Base-by-base conservation (phyloP, 2,113 vertebrate genomes). In the Tautogolabrus adspersus region DNA sequence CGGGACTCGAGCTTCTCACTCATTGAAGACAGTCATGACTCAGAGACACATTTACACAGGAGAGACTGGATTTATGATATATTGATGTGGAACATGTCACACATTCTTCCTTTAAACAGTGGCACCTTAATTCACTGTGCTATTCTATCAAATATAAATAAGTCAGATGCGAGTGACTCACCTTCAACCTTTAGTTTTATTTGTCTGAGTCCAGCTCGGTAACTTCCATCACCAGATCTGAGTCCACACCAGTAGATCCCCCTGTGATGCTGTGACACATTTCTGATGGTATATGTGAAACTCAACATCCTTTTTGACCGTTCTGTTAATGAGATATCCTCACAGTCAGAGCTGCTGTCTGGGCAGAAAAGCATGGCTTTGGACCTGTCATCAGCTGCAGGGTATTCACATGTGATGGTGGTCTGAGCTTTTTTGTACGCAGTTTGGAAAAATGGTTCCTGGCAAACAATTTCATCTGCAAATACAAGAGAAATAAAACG, bases 181-280 rank as follows among this genome's bases (percentile, higher is more conserved):
- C 75, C 5, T 18, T 62, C 0, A 9, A 87, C 38, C 2, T 46
- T 0, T 19, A 82, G 75, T 0, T 52, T 0, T 59, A 77, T 55
- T 42, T 46, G n/a, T 26, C 1, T 46, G 18, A 65, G 0, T 10
- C 0, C 0, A 11, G 5, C 3, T 30, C 8, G 0, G 6, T 11
- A 19, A 15, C 0, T 0, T 34, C 4, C 0, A 0, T 22, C 0
- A 0, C 1, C 0, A 12, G 1, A 7, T 15, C 13, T 11, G 1
- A 1, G 6, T 75, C 66, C 46, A 66, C 83, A 86, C 77, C 80
- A 75, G 74, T 88, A 88, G 26, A 59, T 8, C 22, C 70, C 77
- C 34, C 2, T 0, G 16, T 81, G 30, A 34, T 3, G 3, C 2
- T 21, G 1, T 26, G 11, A 78, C 26, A 85, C 47, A 0, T 18